Conservation (phyloP, 1,140 invertebrate species). For the Megalonaias nervosa region DNA sequence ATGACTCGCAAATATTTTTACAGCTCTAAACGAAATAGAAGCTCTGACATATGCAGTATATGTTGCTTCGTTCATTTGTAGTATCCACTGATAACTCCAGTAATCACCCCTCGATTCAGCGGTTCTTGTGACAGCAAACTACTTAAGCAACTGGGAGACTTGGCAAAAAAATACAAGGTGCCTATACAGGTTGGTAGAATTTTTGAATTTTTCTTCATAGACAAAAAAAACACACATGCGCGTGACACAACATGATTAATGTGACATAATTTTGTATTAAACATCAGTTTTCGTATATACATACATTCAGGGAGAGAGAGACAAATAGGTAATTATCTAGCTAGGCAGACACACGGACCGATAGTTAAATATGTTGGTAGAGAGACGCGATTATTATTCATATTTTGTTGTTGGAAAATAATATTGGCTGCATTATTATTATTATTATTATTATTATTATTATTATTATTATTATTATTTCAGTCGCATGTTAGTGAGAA, state of each 20-base stretch:
- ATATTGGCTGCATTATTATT: slow-evolving; percentile 51
- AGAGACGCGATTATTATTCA: neutral
- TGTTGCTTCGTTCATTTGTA: slow-evolving; percentile 63
- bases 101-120: slow-evolving; percentile 92
- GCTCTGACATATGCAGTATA: too few relatives aligned
- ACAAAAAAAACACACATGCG: too few relatives aligned
- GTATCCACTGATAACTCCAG: slow-evolving; percentile 82
- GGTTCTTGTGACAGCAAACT: slow-evolving; percentile 82
- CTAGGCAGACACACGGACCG: neutral
- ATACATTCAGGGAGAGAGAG: neutral
- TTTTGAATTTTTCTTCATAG: neutral
- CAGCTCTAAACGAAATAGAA: too few relatives aligned
- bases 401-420: neutral
- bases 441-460: neutral
- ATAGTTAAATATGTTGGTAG: neutral
- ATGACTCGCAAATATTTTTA: too few relatives aligned
- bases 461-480: slow-evolving; percentile 55
- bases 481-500: slow-evolving; percentile 91
- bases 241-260: too few relatives aligned
- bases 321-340: neutral
- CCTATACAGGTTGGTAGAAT: slow-evolving; percentile 81
- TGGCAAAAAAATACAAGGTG: slow-evolving; percentile 81
- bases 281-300: too few relatives aligned
- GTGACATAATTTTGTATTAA: too few relatives aligned
- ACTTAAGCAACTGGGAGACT: slow-evolving; percentile 78